These are phyloP conservation scores for Tipula lateralis DNA, from an alignment of 2,888 invertebrate genomes.

Conservation along the genomic window DNA sequence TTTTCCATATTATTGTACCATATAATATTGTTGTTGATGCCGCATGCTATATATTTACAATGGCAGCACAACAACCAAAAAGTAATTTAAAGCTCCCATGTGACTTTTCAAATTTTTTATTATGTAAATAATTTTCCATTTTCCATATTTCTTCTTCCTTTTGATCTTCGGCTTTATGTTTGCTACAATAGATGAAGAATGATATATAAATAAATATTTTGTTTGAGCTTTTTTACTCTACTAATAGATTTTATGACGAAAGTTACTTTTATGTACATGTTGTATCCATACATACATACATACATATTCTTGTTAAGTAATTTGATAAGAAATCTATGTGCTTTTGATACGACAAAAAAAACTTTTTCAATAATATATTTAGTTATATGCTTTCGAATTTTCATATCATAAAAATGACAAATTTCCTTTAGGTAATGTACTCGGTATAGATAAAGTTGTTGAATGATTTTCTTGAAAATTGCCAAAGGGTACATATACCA, in stretches of 20 bases:
- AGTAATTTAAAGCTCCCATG: conserved; percentile 19
- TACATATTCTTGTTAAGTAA: not conserved
- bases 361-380: not conserved
- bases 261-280: not conserved
- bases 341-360: not conserved
- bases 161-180: too few relatives aligned
- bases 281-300: not conserved
- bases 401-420: not conserved
- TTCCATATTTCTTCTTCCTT: not conserved
- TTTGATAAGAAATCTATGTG: conserved; percentile 11
- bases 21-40: not conserved
- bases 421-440: not conserved
- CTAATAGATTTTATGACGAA: not conserved
- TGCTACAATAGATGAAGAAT: not conserved
- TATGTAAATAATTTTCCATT: not conserved
- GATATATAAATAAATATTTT: not conserved
- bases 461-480: not conserved
- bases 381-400: not conserved
- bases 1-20: not conserved
- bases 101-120: not conserved
- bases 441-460: not conserved
- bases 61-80: not conserved
- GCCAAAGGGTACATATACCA: not conserved
- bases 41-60: too few relatives aligned
- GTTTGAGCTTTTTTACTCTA: not conserved